Conservation (phyloP, 2,888 invertebrate species). For the Hemicrepidius hirtus region DNA sequence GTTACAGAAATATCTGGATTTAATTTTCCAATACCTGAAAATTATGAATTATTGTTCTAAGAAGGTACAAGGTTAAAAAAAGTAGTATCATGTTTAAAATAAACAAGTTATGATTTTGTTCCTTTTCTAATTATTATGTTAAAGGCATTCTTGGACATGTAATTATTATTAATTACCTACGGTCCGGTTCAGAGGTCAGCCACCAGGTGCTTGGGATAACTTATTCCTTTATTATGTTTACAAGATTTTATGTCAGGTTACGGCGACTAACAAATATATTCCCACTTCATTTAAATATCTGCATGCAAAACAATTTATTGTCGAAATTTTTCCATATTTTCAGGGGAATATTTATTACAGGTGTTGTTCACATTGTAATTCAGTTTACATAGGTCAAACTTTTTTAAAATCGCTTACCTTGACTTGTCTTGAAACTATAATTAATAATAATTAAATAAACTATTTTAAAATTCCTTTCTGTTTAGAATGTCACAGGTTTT, state of each 20-base stretch:
- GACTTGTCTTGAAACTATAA: too few species aligned
- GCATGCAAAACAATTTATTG: not conserved
- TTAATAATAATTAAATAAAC: too few species aligned
- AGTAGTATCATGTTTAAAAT: not conserved
- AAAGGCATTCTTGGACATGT: slow-evolving; percentile 45
- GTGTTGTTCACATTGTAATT: too few species aligned
- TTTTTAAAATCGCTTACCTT: too few species aligned
- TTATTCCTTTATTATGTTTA: slow-evolving; percentile 52
- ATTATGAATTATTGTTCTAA: not conserved
- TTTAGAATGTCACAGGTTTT: too few species aligned
- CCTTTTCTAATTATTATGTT: slow-evolving; percentile 41
- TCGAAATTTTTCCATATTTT: too few species aligned
- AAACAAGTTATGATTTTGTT: not conserved
- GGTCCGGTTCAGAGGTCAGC: slow-evolving; percentile 51
- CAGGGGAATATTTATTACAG: too few species aligned
- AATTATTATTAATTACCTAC: slow-evolving; percentile 55
- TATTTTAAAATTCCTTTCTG: too few species aligned
- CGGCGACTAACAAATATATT: slow-evolving; percentile 36
- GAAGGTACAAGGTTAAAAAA: not conserved
- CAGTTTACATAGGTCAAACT: too few species aligned
- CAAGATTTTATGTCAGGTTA: slow-evolving; percentile 45
- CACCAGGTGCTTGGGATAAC: slow-evolving; percentile 50
- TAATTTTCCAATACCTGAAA: not conserved
- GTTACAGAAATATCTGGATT: slow-evolving; percentile 15
- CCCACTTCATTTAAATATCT: slow-evolving; percentile 29